These are phyloP conservation scores for Dicentrarchus labrax DNA, from an alignment of 2,113 vertebrate species.

Conservation along the genomic window DNA sequence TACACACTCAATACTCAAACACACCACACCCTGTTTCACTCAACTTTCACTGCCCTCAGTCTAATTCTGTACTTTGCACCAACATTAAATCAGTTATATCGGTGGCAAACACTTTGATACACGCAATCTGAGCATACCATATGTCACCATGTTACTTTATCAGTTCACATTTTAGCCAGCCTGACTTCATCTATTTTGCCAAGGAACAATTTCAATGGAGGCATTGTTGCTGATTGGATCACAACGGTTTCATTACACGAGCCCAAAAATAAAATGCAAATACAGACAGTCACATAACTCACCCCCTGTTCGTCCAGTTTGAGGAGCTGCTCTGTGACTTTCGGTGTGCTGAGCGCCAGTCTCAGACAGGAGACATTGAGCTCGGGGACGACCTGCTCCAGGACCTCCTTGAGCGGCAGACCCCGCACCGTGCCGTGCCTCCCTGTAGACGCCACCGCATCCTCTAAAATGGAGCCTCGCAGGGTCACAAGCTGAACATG, in stretches of 20 bases:
- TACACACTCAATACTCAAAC: constrained; percentile 46
- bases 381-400: constrained; percentile 92
- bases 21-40: constrained; percentile 53
- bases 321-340: constrained; percentile 94
- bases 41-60: constrained; percentile 32
- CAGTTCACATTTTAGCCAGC: neutral
- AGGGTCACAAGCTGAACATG: constrained; percentile 89
- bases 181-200: neutral
- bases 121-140: neutral
- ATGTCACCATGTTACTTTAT: neutral
- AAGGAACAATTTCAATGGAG: neutral
- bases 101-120: constrained; percentile 9
- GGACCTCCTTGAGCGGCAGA: constrained; percentile 89
- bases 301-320: constrained; percentile 97
- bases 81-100: constrained; percentile 14
- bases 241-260: neutral
- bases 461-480: constrained; percentile 92
- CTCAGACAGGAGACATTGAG: constrained; percentile 90
- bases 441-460: constrained; percentile 87
- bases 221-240: neutral
- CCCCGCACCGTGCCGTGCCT: constrained; percentile 90
- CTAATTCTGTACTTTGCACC: constrained; percentile 42
- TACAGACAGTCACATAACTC: constrained; percentile 50
- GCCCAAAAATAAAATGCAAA: neutral
- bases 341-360: constrained; percentile 88